These are phyloP conservation scores for Nemotelus nigrinus DNA, from an alignment of 2,888 invertebrate genomes.

Conservation along the genomic window DNA sequence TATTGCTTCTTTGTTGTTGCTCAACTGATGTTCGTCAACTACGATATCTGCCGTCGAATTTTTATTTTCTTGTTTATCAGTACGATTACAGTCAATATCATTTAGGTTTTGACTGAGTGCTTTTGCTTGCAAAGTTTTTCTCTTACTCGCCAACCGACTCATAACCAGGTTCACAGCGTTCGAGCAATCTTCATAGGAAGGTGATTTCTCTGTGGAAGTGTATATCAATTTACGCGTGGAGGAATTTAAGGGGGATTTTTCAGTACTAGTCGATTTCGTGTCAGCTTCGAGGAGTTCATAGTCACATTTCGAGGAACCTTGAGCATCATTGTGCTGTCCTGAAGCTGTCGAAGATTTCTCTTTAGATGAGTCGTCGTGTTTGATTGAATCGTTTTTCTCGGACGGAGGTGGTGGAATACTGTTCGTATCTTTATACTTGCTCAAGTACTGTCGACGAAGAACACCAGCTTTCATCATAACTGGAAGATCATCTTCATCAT, in stretches of 20 bases:
- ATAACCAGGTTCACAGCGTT: neutral
- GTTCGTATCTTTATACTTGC: slow-evolving; percentile 26
- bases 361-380: neutral
- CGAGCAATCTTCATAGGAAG: neutral
- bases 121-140: neutral
- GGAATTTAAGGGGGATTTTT: neutral
- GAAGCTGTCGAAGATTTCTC: neutral
- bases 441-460: slow-evolving; percentile 5
- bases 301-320: no score
- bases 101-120: no score
- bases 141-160: slow-evolving; percentile 14
- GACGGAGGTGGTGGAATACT: slow-evolving; percentile 38
- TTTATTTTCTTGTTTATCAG: no score
- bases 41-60: no score
- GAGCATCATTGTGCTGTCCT: no score
- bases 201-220: no score
- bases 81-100: no score
- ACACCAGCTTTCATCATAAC: slow-evolving; percentile 27
- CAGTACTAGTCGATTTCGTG: neutral
- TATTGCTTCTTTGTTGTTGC: no score
- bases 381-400: neutral
- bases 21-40: no score
- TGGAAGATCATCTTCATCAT: slow-evolving; percentile 32
- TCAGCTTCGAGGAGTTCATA: no score
- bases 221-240: no score